Conservation (phyloP, 2,113 vertebrate species). For the Zingel zingel region DNA sequence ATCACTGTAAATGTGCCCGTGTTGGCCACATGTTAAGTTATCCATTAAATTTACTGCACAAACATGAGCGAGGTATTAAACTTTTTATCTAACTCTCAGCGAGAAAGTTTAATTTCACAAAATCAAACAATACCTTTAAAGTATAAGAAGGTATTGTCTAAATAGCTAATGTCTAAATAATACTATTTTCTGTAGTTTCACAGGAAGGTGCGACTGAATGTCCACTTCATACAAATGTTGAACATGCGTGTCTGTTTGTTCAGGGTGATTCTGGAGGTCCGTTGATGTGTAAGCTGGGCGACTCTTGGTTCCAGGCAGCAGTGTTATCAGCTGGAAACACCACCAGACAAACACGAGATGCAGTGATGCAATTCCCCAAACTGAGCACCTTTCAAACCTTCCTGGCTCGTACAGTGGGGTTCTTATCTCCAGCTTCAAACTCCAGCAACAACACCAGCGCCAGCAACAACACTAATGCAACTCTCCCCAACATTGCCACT, state of each 20-base stretch:
- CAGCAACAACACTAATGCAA: neutral
- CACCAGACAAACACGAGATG: accelerated
- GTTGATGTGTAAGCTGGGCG: conserved; percentile 60
- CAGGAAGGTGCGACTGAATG: no score
- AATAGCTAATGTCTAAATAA: no score
- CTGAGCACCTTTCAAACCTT: neutral
- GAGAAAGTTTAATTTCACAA: no score
- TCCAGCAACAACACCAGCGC: accelerated
- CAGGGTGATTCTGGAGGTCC: conserved; percentile 68
- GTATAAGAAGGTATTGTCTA: no score
- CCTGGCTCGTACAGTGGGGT: neutral
- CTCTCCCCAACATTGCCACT: no score
- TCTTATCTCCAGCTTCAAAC: conserved; percentile 43
- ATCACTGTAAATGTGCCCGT: no score
- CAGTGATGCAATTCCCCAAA: neutral
- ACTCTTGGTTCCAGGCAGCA: conserved; percentile 64
- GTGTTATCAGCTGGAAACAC: conserved; percentile 32
- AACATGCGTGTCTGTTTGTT: neutral
- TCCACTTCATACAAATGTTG: neutral
- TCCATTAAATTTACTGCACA: no score
- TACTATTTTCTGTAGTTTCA: no score
- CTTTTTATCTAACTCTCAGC: no score
- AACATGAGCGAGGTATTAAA: no score
- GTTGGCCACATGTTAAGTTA: no score
- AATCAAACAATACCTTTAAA: no score